Conservation (phyloP, 1,140 invertebrate species). For the Lordiphosa mommai region DNA sequence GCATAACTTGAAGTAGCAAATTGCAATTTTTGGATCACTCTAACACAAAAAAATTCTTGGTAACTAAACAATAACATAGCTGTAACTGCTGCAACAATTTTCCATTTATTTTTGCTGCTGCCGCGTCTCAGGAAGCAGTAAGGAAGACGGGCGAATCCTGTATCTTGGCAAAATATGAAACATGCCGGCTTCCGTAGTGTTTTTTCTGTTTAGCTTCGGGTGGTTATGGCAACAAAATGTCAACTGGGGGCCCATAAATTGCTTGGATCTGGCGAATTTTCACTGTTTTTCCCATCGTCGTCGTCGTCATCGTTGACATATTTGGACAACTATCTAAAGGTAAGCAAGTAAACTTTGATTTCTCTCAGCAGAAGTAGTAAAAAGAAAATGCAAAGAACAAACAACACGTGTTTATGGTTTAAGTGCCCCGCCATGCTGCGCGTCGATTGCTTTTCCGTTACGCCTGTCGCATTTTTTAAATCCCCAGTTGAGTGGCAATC, state of each 20-base stretch:
- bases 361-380: constrained; percentile 4
- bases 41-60: constrained; percentile 22
- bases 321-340: constrained; percentile 64
- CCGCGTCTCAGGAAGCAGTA: constrained; percentile 20
- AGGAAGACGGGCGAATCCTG: constrained; percentile 15
- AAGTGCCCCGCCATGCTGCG: constrained; percentile 27
- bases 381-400: constrained; percentile 11
- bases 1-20: constrained; percentile 13
- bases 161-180: constrained; percentile 71
- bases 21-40: constrained; percentile 14
- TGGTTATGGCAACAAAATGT: constrained; percentile 72
- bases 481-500: constrained; percentile 76
- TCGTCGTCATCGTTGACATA: constrained; percentile 63
- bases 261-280: constrained; percentile 68
- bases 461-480: constrained; percentile 75
- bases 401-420: constrained; percentile 52
- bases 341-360: constrained; percentile 66
- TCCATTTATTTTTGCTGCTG: constrained; percentile 46
- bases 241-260: constrained; percentile 69
- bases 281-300: constrained; percentile 31
- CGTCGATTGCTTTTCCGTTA: constrained; percentile 63
- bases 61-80: constrained; percentile 51
- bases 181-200: constrained; percentile 36
- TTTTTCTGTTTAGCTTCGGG: constrained; percentile 3
- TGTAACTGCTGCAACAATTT: constrained; percentile 55